A percentile compares a stretch with the other conserved stretches of the same genome.
phyloP scores from a whole-genome alignment of 1,140 invertebrate species.

The Brachionus rubens region DNA sequence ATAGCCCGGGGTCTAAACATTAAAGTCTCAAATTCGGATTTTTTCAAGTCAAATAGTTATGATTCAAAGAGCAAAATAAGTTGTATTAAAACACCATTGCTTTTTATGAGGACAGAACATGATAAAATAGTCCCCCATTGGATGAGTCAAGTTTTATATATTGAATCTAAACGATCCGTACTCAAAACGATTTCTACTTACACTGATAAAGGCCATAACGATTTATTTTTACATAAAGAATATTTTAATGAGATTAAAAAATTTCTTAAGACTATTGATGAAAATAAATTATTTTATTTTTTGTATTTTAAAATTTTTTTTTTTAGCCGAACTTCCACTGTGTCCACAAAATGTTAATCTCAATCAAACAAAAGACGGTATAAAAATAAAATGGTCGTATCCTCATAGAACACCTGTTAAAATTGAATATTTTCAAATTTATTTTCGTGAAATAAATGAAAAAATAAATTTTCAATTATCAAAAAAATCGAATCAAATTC shows the following conservation, averaged over 20 bases:
- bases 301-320: not conserved
- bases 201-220: not conserved
- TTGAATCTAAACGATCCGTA: not conserved
- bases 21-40: not conserved
- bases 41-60: not conserved
- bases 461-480: not conserved
- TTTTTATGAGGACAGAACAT: not conserved
- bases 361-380: slow-evolving; percentile 34
- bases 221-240: not conserved
- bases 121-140: not conserved
- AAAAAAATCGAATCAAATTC: not conserved
- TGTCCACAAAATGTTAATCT: not conserved
- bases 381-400: slow-evolving; percentile 27
- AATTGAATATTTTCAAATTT: slow-evolving; percentile 46
- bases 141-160: not conserved
- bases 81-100: not conserved
- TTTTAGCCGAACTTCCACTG: slow-evolving; percentile 34
- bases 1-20: not conserved
- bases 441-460: slow-evolving; percentile 9
- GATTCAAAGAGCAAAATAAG: not conserved
- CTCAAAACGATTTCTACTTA: not conserved
- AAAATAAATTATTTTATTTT: slow-evolving; percentile 2
- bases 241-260: not conserved
- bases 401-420: not conserved
- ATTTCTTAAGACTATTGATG: not conserved